A percentile compares a stretch with the other conserved stretches of the same genome.
Evolutionary conservation across 2,113 vertebrate species (phyloP).

Genomic region (Aphelocoma coerulescens): DNA sequence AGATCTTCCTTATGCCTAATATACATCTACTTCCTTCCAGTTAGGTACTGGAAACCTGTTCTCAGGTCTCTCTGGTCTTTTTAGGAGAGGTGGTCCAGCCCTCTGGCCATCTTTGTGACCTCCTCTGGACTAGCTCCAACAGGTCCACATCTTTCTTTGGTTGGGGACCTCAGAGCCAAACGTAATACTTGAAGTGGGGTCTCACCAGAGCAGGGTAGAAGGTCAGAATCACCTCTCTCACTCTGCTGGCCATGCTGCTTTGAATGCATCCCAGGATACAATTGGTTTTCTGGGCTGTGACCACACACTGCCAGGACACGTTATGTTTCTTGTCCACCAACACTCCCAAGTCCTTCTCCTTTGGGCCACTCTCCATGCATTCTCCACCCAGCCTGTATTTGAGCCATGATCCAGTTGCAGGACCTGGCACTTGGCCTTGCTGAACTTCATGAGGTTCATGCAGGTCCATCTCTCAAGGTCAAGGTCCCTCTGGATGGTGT

Average conservation of each 20-base stretch:
- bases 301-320: accelerated
- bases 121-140: not conserved
- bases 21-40: not conserved
- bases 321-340: not conserved
- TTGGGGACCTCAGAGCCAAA: not conserved
- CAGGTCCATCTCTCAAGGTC: not conserved
- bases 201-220: not conserved
- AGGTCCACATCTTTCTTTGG: not conserved
- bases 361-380: not conserved
- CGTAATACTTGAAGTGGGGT: not conserved
- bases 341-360: not conserved
- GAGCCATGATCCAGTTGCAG: not conserved
- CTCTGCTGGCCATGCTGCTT: not conserved
- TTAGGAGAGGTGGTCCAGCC: not conserved
- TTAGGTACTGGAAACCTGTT: not conserved
- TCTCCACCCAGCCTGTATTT: not conserved
- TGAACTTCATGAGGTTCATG: not conserved
- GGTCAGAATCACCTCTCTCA: not conserved
- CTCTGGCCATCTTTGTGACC: not conserved
- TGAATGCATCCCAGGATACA: not conserved
- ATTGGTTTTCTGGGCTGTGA: not conserved
- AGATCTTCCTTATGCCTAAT: not conserved
- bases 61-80: not conserved
- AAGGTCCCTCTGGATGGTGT: not conserved
- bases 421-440: not conserved